Evolutionary conservation across 2,888 invertebrate species (phyloP).

Genomic region (Lamellibrachia columna): DNA sequence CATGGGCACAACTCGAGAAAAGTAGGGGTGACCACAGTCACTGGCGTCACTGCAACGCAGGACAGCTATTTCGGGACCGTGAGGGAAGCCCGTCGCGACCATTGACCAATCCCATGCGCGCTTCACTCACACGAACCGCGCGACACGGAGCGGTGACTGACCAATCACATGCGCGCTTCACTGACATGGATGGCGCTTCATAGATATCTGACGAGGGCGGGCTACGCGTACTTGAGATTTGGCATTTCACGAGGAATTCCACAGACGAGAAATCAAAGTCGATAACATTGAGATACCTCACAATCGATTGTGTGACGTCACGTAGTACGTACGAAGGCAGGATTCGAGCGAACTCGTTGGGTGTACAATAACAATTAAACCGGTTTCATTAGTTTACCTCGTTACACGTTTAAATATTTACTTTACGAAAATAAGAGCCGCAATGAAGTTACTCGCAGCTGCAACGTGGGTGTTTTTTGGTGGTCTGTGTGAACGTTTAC

Average conservation of each 20-base stretch:
- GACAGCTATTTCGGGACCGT: no score
- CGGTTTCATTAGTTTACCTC: background rate
- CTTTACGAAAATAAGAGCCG: background rate
- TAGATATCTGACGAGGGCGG: no score
- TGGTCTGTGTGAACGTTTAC: background rate
- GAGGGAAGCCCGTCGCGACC: no score
- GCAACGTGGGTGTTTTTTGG: background rate
- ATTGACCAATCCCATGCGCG: no score
- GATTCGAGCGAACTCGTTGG: background rate
- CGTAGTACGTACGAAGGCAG: background rate
- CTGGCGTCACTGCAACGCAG: no score
- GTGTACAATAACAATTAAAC: background rate
- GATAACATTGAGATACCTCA: background rate
- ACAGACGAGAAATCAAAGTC: background rate
- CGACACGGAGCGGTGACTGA: no score
- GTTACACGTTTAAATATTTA: background rate
- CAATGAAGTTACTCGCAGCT: background rate
- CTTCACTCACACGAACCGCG: no score
- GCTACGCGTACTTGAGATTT: background rate
- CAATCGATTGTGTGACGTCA: constrained; percentile 6
- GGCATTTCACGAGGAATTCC: background rate
- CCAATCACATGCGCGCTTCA: no score
- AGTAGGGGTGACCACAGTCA: no score
- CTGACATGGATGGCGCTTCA: no score
- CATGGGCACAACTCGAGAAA: no score